A percentile compares a stretch with the other conserved stretches of the same genome.
Evolutionary conservation across 2,797 vertebrate genomes (phyloP).

Genomic region (Pipistrellus pygmaeus): DNA sequence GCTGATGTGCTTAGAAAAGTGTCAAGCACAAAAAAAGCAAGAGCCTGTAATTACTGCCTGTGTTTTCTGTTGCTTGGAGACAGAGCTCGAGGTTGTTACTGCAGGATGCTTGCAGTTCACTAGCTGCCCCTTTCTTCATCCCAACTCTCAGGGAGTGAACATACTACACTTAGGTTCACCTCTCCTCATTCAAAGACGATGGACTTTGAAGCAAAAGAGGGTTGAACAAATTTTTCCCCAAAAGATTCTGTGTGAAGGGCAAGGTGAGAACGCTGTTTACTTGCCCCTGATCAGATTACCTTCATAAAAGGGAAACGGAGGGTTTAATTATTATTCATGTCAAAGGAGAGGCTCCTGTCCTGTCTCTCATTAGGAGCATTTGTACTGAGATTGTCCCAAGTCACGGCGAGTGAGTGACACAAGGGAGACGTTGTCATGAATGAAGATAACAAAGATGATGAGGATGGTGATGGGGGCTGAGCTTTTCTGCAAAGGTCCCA

Average conservation of each 20-base stretch:
- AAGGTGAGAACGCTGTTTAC: not conserved
- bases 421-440: not conserved
- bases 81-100: not conserved
- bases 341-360: not conserved
- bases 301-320: not conserved
- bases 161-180: not conserved
- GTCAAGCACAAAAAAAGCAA: not conserved
- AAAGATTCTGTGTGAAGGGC: not conserved
- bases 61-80: conserved; percentile 61
- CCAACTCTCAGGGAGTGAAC: not conserved
- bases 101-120: not conserved
- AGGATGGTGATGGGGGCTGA: not conserved
- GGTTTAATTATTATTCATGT: not conserved
- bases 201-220: not conserved
- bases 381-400: not conserved
- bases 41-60: conserved; percentile 33
- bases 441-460: not conserved
- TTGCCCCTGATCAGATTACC: not conserved
- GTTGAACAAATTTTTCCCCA: conserved; percentile 25
- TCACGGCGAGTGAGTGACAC: not conserved
- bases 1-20: conserved; percentile 50
- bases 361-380: not conserved
- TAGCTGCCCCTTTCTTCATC: not conserved
- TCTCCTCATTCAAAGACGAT: conserved; percentile 3
- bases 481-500: not conserved